Evolutionary conservation across 2,888 invertebrate genomes (phyloP).

Genomic region (Synergus gifuensis): DNA sequence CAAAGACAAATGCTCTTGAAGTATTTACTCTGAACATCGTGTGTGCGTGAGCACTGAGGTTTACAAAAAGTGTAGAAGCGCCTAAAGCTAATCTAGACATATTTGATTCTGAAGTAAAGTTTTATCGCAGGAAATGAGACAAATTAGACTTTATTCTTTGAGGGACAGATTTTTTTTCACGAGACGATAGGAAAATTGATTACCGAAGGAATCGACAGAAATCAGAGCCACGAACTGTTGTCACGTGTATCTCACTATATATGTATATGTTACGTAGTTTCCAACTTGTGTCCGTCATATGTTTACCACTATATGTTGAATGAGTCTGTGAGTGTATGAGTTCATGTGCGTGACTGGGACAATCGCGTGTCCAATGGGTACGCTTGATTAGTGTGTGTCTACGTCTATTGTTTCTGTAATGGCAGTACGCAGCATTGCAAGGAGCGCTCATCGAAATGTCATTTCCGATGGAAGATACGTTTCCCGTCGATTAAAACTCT

Average conservation of each 20-base stretch:
- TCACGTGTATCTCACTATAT: slow-evolving; percentile 47
- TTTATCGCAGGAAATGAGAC: not conserved
- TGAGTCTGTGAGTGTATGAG: slow-evolving; percentile 71
- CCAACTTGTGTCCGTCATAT: slow-evolving; percentile 79
- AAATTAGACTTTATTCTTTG: not conserved
- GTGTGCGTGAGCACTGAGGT: not conserved
- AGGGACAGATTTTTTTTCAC: not conserved
- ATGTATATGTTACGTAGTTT: slow-evolving; percentile 71
- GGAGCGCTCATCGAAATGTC: slow-evolving; percentile 61
- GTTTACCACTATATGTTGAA: slow-evolving; percentile 75
- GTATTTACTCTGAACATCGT: too few species aligned
- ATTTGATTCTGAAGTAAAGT: not conserved
- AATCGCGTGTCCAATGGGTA: slow-evolving; percentile 68
- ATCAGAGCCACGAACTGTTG: not conserved
- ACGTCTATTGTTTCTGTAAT: slow-evolving; percentile 78
- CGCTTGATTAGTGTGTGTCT: slow-evolving; percentile 77
- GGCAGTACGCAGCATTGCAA: slow-evolving; percentile 72
- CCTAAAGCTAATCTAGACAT: not conserved
- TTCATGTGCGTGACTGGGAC: slow-evolving; percentile 73
- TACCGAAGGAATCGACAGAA: not conserved
- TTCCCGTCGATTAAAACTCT: slow-evolving; percentile 43
- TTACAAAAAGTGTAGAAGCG: slow-evolving; percentile 7
- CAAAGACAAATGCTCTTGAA: not conserved
- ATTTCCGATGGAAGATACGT: slow-evolving; percentile 3
- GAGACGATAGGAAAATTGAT: slow-evolving; percentile 1